Evolutionary conservation across 1,140 invertebrate species (phyloP).

Genomic region (Polypedilum vanderplanki): DNA sequence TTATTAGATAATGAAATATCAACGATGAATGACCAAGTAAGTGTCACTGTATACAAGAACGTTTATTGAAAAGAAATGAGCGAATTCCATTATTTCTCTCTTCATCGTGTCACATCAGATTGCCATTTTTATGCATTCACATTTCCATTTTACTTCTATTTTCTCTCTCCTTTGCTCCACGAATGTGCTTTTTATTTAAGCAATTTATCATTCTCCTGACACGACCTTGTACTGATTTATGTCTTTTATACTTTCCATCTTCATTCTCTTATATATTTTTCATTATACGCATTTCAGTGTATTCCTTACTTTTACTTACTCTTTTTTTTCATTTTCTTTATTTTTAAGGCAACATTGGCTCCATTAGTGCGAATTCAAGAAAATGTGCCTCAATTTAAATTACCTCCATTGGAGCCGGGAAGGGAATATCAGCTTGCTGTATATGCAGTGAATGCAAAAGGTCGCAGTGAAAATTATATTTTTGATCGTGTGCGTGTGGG

Average conservation of each 20-base stretch:
- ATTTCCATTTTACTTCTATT: not conserved
- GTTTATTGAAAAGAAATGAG: too few relatives aligned
- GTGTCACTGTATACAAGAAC: constrained; percentile 29
- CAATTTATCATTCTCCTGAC: constrained; percentile 22
- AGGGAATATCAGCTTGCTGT: constrained; percentile 58
- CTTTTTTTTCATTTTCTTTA: constrained; percentile 32
- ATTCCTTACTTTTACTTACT: constrained; percentile 39
- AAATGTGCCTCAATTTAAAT: constrained; percentile 54
- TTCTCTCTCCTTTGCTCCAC: not conserved
- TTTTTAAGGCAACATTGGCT: constrained; percentile 43
- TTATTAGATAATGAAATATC: constrained; percentile 52
- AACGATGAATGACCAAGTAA: constrained; percentile 53
- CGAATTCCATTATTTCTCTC: not conserved
- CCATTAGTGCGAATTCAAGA: constrained; percentile 54
- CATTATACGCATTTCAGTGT: constrained; percentile 42
- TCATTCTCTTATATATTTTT: constrained; percentile 34
- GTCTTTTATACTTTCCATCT: constrained; percentile 6
- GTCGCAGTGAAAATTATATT: constrained; percentile 56
- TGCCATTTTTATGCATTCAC: not conserved
- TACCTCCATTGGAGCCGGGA: constrained; percentile 58
- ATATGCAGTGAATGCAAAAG: constrained; percentile 64
- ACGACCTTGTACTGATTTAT: constrained; percentile 26
- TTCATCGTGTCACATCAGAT: not conserved
- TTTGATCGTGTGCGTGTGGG: constrained; percentile 51
- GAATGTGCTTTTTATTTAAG: constrained; percentile 4